Base-by-base conservation (phyloP, 2,888 invertebrate species). In the Hyposoter dolosus region DNA sequence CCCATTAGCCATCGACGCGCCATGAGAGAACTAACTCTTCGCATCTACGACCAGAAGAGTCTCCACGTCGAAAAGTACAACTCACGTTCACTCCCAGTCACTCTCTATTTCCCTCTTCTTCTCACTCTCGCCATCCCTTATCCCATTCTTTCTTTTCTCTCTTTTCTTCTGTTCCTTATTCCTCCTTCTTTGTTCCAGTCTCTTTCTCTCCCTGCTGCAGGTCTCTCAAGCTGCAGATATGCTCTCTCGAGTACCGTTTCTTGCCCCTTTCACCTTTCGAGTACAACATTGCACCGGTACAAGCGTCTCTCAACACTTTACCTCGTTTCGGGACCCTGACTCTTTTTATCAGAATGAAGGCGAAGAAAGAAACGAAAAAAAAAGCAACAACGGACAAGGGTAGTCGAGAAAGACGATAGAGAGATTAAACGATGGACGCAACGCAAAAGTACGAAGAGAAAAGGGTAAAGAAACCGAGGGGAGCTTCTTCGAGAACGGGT, bases 1-100 rank as follows among this genome's bases (percentile, higher is more conserved):
- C 77, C 83, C 86, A 83, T 86, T 86, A 86, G 86, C 81, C 80
- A 83, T 86, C 86, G 86, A 83, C 83, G 80, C 83, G 68, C 85
- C 80, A 81, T 77, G 86, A 86, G 83, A 83, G 81, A 86, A 81
- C 86, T 63, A 83, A 83, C 86, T 83, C 86, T 77, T 76, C 50
- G 79, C 71, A 43, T 68, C 60, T 60, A 56, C 50, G 71, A 43
- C 32, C 19, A 68, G 79, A 79, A 43, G 63, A 86, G 80, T 76
- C 75, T 32, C 50, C 65, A 80, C 80, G 76, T 85, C 77, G 83
- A 83, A 86, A 86, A 83, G 86, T 86, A 86, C 83, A 86, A 86
- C 86, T 81, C 66, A 77, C 77, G 81, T 65, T 83, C 75, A 50
- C 77, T 63, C 71, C 66, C 79, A 32, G 23, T 53, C 74, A 43